Evolutionary conservation across 2,888 invertebrate species (phyloP), one percentile per base, ranked within the genome.

Genomic region (Metacarcinus magister): DNA sequence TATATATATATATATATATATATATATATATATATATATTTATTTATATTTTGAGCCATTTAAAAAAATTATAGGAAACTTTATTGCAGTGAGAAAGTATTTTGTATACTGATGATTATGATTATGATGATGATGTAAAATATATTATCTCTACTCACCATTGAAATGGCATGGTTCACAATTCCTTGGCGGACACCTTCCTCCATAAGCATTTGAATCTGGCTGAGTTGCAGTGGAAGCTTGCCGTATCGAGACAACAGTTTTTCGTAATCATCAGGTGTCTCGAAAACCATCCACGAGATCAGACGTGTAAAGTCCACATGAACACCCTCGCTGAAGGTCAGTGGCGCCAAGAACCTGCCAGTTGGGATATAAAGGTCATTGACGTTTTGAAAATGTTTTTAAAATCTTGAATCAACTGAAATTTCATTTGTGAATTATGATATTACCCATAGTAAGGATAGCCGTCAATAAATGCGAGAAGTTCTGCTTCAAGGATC

Each of bases 321-420:
- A 48, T 97, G 97, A 7, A 97, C 96, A 8, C 97, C 97, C 95
- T 97, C 97, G 92, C 97, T 96, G 96, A 97, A 97, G 94, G 97
- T 97, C 10, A 97, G 91, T 0, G 97, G 97, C 90, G 97, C 97
- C 67, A 97, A 96, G 96, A 97, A 97, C 92, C 97, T 97, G 97
- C 13, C 96, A 95, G 75, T 92, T 46, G 28, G 32, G n/a, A 75
- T 23, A 28, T 23, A 16, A 60, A 16, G 0, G 23, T 60, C 60
- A 60, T 19, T 4, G 8, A 60, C 19, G 8, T 54, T 7, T 16
- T 54, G 1, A 10, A 54, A 10, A 54, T 16, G 0, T 1, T 10
- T 4, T 2, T 60, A 23, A 16, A 16, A 60, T 16, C 16, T 19
- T 60, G 16, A 54, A 54, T 7, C 1, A 7, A 2, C 2, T 54